phyloP scores from a whole-genome alignment of 2,888 invertebrate genomes.

The Drosophila paramelanica region DNA sequence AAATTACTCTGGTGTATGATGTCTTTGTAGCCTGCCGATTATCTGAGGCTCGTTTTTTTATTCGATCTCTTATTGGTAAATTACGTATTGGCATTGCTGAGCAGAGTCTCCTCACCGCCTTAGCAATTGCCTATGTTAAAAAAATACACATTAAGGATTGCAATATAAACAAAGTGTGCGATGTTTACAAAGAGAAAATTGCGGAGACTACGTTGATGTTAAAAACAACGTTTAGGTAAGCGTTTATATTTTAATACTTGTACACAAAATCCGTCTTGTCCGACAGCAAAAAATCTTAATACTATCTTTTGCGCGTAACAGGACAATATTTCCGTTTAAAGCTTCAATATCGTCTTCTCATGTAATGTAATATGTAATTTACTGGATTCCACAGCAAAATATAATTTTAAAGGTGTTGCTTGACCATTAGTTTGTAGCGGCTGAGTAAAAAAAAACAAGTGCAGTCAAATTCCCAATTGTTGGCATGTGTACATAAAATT shows the following conservation, averaged over 20 bases:
- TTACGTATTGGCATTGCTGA: conserved; percentile 98
- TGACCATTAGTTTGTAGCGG: no score
- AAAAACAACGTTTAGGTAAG: conserved; percentile 96
- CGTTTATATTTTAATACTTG: not conserved
- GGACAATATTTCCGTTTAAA: no score
- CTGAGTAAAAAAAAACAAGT: no score
- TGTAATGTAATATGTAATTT: no score
- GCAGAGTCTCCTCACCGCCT: conserved; percentile 95
- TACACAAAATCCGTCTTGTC: no score
- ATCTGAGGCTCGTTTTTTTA: conserved; percentile 94
- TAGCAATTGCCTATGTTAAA: conserved; percentile 93
- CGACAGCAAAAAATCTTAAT: no score
- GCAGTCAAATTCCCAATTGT: no score
- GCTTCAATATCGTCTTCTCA: no score
- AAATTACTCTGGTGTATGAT: conserved; percentile 95
- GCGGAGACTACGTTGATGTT: conserved; percentile 91
- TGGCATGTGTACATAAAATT: no score
- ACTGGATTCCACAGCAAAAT: no score
- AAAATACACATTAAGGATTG: conserved; percentile 53
- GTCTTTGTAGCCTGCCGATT: conserved; percentile 96
- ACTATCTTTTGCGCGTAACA: no score
- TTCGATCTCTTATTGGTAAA: conserved; percentile 96
- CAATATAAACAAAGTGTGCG: conserved; percentile 88
- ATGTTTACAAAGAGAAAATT: conserved; percentile 85
- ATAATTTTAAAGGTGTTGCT: no score